Base-by-base conservation (phyloP, 1,140 invertebrate species). In the Aphelinus atriplicis region DNA sequence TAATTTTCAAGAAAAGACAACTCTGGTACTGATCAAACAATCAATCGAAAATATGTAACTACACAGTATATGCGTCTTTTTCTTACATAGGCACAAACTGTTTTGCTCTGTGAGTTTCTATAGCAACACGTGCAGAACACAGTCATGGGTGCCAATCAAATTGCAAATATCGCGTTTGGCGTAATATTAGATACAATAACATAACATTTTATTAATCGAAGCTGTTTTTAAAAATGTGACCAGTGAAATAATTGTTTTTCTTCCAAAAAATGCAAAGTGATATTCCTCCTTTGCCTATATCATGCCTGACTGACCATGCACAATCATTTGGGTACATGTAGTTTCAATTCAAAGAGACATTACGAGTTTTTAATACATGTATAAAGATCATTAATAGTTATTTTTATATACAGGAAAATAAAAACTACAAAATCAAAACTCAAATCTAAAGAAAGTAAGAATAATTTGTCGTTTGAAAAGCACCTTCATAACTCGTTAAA, bases 201-300 rank as follows among this genome's bases (percentile, higher is more conserved):
- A 57, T 1, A 7, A 53, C 47, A n/a, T 46, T 46, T 73, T 43
- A 56, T 26, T 46, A 43, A 71, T 71, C 63, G 3, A 65, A 48
- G 60, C 9, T 50, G 43, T 47, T 66, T 42, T 9, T 71, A 7
- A 71, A 75, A 75, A 75, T 75, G 73, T 75, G 68, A 75, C 68
- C 46, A 71, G 73, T 66, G 55, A 61, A 46, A 65, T 9, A 50
- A 66, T 56, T 58, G 10, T 61, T 76, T 71, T 67, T 71, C 50
- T 67, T 61, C 66, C 47, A 53, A 70, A 87, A 83, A 81, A 88
- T 88, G 85, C 85, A 88, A 87, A 86, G 83, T 78, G 85, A 86
- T 78, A 78, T 85, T 71, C 82, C 86, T 61, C 81, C 81, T 45
- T 80, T 88, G 66, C 85, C 86, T 75, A 79, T 85, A 82, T 82